These are phyloP conservation scores for Puntigrus tetrazona DNA, from an alignment of 2,113 vertebrate genomes.

Conservation along the genomic window DNA sequence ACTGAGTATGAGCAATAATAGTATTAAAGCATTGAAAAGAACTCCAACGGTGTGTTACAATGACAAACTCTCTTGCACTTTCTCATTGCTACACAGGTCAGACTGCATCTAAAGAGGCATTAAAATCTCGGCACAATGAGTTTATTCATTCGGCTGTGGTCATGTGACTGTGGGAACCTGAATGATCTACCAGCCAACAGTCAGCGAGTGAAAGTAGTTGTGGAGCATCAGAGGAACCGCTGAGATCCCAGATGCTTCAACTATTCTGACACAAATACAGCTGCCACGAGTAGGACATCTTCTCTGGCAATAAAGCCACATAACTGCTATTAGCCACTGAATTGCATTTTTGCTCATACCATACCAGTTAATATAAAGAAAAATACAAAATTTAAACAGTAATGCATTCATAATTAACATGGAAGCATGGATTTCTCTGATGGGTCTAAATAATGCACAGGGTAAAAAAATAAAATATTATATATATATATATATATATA, in stretches of 20 bases:
- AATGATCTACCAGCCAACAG: slow-evolving; percentile 37
- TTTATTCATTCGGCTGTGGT: slow-evolving; percentile 59
- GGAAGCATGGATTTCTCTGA: neutral
- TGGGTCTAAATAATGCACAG: neutral
- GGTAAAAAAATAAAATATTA: no score
- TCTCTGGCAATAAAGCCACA: neutral
- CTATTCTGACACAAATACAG: neutral
- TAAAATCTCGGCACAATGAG: slow-evolving; percentile 64
- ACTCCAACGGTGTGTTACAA: neutral
- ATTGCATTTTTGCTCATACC: neutral
- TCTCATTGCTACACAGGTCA: slow-evolving; percentile 63
- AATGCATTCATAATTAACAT: neutral
- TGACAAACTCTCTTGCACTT: slow-evolving; percentile 27
- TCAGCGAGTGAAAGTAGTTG: neutral
- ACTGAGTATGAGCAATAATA: neutral
- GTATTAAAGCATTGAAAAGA: neutral
- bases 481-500: no score
- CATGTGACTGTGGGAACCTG: slow-evolving; percentile 71
- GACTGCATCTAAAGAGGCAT: slow-evolving; percentile 54
- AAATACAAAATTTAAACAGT: neutral
- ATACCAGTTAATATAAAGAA: neutral
- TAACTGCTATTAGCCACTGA: neutral
- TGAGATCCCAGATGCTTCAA: neutral
- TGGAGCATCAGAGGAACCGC: slow-evolving; percentile 12
- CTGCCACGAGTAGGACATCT: neutral